Conservation (phyloP, 2,888 invertebrate genomes). For the Lasioglossum calceatum region DNA sequence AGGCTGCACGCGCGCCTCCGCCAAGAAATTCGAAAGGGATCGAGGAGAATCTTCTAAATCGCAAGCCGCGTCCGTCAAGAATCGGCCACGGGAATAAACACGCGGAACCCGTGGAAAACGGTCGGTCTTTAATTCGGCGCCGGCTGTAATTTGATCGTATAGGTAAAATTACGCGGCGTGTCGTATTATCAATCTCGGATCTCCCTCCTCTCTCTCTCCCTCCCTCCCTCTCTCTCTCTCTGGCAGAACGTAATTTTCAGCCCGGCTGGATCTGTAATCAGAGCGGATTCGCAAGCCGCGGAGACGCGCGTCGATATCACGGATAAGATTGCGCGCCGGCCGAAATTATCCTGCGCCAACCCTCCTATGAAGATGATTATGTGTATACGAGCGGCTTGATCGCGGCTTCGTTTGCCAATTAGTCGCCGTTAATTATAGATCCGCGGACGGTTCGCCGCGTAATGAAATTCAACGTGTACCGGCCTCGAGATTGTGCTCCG, state of each 20-base stretch:
- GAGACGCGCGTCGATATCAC: conserved; percentile 26
- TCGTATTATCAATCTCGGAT: conserved; percentile 37
- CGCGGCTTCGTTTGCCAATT: conserved; percentile 42
- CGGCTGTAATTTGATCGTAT: conserved; percentile 55
- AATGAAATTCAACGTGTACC: conserved; percentile 34
- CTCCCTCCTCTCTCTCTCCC: neutral
- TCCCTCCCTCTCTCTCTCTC: neutral
- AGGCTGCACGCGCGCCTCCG: neutral
- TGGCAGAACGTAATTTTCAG: conserved; percentile 47
- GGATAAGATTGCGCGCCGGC: conserved; percentile 35
- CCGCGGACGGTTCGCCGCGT: conserved; percentile 8
- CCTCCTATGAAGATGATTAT: conserved; percentile 31
- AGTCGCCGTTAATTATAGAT: conserved; percentile 48
- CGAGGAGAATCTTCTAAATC: conserved; percentile 17
- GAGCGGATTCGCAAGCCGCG: conserved; percentile 25
- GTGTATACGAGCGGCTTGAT: neutral
- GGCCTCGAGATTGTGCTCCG: neutral
- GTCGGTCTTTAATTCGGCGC: conserved; percentile 48
- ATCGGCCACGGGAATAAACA: conserved; percentile 37
- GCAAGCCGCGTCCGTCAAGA: conserved; percentile 12
- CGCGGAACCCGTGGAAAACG: conserved; percentile 32
- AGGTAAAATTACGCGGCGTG: conserved; percentile 46
- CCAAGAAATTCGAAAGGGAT: neutral
- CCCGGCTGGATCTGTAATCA: conserved; percentile 52
- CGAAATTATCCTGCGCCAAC: conserved; percentile 42